Percentiles rank a stretch among this genome's conserved stretches.
Conservation (phyloP, 2,113 vertebrate genomes). For the Canis aureus region DNA sequence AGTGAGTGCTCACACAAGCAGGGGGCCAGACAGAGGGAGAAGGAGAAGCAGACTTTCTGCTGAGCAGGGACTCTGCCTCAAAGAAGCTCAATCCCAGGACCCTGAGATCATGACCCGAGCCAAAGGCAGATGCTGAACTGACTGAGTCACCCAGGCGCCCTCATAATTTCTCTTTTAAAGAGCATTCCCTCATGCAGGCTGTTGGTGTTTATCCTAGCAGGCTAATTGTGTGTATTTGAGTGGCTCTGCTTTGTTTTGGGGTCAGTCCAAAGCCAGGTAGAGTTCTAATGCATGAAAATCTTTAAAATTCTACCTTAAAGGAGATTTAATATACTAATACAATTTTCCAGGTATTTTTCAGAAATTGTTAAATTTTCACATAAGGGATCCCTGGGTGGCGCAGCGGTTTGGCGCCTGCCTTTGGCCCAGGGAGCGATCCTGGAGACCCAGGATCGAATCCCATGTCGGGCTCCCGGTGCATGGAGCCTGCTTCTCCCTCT, state of each 20-base stretch:
- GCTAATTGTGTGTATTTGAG: slow-evolving; percentile 53
- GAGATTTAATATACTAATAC: slow-evolving; percentile 53
- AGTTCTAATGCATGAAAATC: slow-evolving; percentile 66
- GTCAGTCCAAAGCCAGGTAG: slow-evolving; percentile 82
- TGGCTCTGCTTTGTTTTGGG: slow-evolving; percentile 77
- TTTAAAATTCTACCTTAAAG: slow-evolving; percentile 61
- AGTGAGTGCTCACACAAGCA: neutral
- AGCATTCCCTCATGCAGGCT: slow-evolving; percentile 34
- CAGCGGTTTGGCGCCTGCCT: too few relatives aligned
- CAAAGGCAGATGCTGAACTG: too few relatives aligned
- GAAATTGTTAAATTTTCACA: slow-evolving; percentile 69
- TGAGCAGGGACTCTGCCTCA: too few relatives aligned
- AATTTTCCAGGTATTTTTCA: slow-evolving; percentile 47
- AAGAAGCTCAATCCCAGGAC: too few relatives aligned
- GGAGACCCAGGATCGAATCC: too few relatives aligned
- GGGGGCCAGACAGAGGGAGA: neutral
- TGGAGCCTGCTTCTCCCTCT: too few relatives aligned
- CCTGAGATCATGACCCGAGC: too few relatives aligned
- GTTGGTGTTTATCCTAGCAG: slow-evolving; percentile 56
- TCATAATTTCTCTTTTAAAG: neutral
- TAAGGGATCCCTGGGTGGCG: neutral
- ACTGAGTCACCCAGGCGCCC: too few relatives aligned
- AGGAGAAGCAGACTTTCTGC: neutral
- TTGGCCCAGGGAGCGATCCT: too few relatives aligned
- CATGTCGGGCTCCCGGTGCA: too few relatives aligned